Conservation (phyloP, 2,113 vertebrate species). For the Myodes glareolus region DNA sequence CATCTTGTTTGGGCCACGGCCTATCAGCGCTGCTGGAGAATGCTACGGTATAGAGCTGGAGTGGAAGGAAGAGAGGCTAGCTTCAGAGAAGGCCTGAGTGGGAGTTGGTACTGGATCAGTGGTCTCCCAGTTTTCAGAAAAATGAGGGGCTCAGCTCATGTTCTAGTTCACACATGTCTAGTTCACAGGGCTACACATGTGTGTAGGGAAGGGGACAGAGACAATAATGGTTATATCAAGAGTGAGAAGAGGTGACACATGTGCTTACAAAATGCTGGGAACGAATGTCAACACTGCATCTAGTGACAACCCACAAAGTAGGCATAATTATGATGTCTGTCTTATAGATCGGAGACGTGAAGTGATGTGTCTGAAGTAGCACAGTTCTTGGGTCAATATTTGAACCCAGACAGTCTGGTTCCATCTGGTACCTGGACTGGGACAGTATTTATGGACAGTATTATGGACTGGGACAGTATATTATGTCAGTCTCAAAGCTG, state of each 20-base stretch:
- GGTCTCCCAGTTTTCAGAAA: neutral
- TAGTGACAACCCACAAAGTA: neutral
- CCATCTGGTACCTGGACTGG: neutral
- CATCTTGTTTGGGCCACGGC: neutral
- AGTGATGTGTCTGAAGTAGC: neutral
- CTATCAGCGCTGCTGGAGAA: neutral
- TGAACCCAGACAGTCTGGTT: neutral
- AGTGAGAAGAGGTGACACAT: neutral
- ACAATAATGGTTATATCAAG: neutral
- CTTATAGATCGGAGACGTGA: neutral
- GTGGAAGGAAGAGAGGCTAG: neutral
- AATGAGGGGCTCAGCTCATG: neutral
- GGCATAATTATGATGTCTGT: neutral
- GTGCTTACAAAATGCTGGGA: neutral
- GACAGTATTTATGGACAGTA: neutral
- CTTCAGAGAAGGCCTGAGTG: neutral
- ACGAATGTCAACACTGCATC: neutral
- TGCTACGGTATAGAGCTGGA: neutral
- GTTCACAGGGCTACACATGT: neutral
- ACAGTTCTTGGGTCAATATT: neutral
- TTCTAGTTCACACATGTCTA: no score
- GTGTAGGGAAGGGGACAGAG: neutral
- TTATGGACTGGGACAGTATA: neutral
- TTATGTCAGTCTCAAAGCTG: neutral
- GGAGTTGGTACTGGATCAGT: neutral